A percentile compares a stretch with the other conserved stretches of the same genome.
phyloP scores from a whole-genome alignment of 2,113 vertebrate species.

The Prionailurus bengalensis region DNA sequence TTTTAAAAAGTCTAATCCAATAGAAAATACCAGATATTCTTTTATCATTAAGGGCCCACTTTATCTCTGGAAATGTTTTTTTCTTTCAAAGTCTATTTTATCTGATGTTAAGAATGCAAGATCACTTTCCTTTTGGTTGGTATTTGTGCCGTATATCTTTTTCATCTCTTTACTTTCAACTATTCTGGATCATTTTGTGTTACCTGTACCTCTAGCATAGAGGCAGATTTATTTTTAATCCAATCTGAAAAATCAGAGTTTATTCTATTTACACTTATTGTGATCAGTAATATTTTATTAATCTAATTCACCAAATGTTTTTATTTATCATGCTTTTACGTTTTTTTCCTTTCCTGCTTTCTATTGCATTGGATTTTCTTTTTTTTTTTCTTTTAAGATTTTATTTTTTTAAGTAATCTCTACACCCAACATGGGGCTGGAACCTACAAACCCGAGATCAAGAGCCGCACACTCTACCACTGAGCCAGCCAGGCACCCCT shows the following conservation, averaged over 20 bases:
- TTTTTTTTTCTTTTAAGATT: too few species aligned
- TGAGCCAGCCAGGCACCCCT: too few species aligned
- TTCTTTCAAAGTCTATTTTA: background rate
- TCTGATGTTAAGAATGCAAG: background rate
- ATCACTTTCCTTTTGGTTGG: background rate
- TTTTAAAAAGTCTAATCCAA: background rate
- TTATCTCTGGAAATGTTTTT: background rate
- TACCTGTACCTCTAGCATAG: background rate
- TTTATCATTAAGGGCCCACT: background rate
- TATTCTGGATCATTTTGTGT: background rate
- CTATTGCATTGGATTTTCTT: background rate
- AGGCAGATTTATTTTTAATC: background rate
- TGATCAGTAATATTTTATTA: background rate
- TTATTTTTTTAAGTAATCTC: too few species aligned
- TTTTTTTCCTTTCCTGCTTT: background rate
- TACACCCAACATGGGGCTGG: too few species aligned
- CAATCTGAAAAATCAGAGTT: background rate
- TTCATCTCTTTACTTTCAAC: background rate
- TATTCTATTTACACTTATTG: background rate
- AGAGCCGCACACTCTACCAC: too few species aligned
- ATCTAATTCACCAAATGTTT: background rate
- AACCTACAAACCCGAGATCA: too few species aligned
- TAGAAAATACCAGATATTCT: background rate
- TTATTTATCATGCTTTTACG: background rate
- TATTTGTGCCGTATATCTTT: background rate